phyloP scores from a whole-genome alignment of 1,140 invertebrate species.

The Caenorhabditis remanei region DNA sequence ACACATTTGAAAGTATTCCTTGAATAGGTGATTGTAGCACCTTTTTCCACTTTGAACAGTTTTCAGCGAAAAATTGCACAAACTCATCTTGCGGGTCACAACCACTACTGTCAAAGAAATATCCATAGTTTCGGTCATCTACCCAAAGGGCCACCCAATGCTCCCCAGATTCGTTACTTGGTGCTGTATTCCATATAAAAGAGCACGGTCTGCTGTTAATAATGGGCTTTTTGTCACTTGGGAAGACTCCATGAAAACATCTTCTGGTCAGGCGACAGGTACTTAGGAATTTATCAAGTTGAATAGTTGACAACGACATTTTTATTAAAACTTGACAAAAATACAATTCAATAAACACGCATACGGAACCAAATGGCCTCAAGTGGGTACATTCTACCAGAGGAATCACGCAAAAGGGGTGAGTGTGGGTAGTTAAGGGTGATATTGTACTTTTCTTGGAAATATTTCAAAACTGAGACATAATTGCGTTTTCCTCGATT shows the following conservation, averaged over 20 bases:
- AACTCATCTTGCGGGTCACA: neutral
- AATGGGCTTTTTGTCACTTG: neutral
- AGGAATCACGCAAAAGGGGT: neutral
- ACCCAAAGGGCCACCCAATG: neutral
- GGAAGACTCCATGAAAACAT: neutral
- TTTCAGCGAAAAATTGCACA: neutral
- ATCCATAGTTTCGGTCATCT: neutral
- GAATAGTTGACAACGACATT: neutral
- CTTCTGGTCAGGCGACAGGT: neutral
- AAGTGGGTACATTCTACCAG: neutral
- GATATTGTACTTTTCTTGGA: neutral
- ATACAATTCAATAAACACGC: neutral
- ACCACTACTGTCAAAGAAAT: slow-evolving; percentile 3
- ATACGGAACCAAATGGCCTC: neutral
- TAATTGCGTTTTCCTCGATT: neutral
- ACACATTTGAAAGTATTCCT: neutral
- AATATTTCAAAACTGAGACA: neutral
- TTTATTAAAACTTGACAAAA: neutral
- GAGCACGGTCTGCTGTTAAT: neutral
- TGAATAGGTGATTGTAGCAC: neutral
- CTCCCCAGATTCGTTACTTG: neutral
- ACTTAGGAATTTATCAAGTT: neutral
- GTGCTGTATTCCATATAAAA: neutral
- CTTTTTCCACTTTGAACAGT: neutral
- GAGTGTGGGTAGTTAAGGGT: neutral